phyloP scores from a whole-genome alignment of 2,113 vertebrate species.

The Penelope pileata region DNA sequence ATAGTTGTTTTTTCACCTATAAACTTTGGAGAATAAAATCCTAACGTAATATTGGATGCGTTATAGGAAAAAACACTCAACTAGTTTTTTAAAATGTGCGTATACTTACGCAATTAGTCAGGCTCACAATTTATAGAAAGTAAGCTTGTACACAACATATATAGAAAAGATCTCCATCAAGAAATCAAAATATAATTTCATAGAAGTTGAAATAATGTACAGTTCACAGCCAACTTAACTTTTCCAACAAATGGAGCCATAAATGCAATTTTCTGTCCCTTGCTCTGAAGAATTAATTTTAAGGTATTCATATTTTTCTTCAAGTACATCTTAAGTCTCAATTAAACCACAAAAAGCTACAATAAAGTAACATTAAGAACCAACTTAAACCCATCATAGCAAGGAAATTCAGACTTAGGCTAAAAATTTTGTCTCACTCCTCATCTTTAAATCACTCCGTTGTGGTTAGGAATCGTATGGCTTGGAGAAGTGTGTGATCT shows the following conservation, averaged over 20 bases:
- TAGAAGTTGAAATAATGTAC: conserved; percentile 50
- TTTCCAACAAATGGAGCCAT: conserved; percentile 68
- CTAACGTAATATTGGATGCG: not conserved
- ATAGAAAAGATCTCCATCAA: not conserved
- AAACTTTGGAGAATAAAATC: conserved; percentile 25
- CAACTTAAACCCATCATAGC: conserved; percentile 69
- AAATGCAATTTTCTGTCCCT: conserved; percentile 70
- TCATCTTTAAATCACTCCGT: conserved; percentile 74
- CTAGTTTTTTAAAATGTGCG: not conserved
- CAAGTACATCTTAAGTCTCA: conserved; percentile 73
- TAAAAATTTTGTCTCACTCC: conserved; percentile 64
- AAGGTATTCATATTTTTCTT: conserved; percentile 74
- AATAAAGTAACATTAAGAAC: conserved; percentile 78
- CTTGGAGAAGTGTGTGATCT: conserved; percentile 64
- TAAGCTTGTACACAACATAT: not conserved
- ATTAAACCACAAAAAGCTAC: conserved; percentile 72
- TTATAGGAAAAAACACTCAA: not conserved
- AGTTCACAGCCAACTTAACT: conserved; percentile 60
- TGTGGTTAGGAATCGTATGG: conserved; percentile 50
- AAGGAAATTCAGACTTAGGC: conserved; percentile 66
- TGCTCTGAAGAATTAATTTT: conserved; percentile 76
- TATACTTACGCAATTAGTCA: not conserved
- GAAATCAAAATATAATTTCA: conserved; percentile 59
- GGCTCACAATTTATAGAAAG: not conserved
- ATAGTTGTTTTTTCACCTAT: conserved; percentile 33